A percentile compares a stretch with the other conserved stretches of the same genome.
Evolutionary conservation across 1,140 invertebrate species (phyloP).

Genomic region (Listronotus oregonensis): DNA sequence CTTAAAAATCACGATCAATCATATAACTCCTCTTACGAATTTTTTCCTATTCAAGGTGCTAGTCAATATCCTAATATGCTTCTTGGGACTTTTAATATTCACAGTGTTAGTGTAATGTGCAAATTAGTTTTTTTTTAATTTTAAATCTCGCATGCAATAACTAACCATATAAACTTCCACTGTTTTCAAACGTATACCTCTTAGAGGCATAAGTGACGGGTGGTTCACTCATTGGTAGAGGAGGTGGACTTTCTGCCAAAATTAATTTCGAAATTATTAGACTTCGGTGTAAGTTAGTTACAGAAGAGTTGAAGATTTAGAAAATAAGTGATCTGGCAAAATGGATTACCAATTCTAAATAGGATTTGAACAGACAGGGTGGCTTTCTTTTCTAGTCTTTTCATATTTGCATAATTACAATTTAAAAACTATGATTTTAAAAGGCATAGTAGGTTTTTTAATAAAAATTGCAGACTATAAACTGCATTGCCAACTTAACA

Average conservation of each 20-base stretch:
- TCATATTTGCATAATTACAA: too few species aligned
- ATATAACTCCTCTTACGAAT: too few species aligned
- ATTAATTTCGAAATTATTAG: conserved; percentile 38
- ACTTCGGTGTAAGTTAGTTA: conserved; percentile 11
- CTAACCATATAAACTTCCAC: conserved; percentile 47
- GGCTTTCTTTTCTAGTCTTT: too few species aligned
- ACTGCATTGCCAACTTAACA: too few species aligned
- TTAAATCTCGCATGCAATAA: conserved; percentile 35
- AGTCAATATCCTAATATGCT: background rate
- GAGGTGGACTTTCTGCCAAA: conserved; percentile 52
- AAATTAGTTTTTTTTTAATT: conserved; percentile 23
- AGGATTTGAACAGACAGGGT: too few species aligned
- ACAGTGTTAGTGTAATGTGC: background rate
- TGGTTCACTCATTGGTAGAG: conserved; percentile 50
- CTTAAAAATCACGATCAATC: too few species aligned
- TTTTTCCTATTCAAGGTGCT: too few species aligned
- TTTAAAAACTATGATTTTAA: too few species aligned
- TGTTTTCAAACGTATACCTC: conserved; percentile 41
- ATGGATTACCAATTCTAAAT: background rate
- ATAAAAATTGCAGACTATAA: too few species aligned
- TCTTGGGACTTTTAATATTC: background rate
- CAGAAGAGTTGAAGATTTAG: conserved; percentile 7
- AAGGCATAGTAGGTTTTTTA: too few species aligned
- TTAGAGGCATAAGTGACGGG: conserved; percentile 43
- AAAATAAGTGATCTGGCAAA: conserved; percentile 12